Base-by-base conservation (phyloP, 2,113 vertebrate genomes). In the Siniperca knerii region DNA sequence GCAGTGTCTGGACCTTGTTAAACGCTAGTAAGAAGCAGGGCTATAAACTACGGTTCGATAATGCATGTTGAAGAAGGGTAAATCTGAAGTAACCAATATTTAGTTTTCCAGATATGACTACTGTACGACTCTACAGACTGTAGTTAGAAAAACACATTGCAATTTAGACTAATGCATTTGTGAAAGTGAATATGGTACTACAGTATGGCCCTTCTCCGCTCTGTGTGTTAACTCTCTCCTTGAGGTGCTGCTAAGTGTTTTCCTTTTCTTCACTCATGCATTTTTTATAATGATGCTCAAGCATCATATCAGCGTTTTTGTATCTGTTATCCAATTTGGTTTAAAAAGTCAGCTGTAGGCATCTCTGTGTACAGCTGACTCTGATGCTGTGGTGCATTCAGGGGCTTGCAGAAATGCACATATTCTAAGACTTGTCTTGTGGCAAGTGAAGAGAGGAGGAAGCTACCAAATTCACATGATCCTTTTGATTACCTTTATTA, bases 371-470 rank as follows among this genome's bases (percentile, higher is more conserved):
- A 50, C 33, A 54, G 25, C 37, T 12, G 37, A 72, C 68, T 18
- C 58, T 78, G 46, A 65, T 83, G 55, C 40, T 29, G 44, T 62
- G 71, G 61, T 75, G 69, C 54, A 77, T 79, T 75, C 18, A 84
- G 20, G 42, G 46, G 5, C 2, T 37, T 52, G 62, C 42, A 35
- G 69, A 68, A 76, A 73, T 10, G 4, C 25, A 37, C 15, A 57
- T 21, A 52, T 42, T 62, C 23, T 5, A 37, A 33, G 37, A 42
- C 2, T 18, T 71, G 7, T 79, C 42, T 66, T 29, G 29, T 55
- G 40, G 46, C 48, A 12, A 54, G 23, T 46, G 8, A 37, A 44
- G 10, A 25, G 25, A 48, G 25, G 35, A 40, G 7, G 6, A 75
- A 37, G 44, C 35, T 9, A 18, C 4, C 18, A 70, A 40, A 23